Percentiles rank a stretch among this genome's conserved stretches.
Conservation (phyloP, 2,888 invertebrate species). For the Machimus rusticus region DNA sequence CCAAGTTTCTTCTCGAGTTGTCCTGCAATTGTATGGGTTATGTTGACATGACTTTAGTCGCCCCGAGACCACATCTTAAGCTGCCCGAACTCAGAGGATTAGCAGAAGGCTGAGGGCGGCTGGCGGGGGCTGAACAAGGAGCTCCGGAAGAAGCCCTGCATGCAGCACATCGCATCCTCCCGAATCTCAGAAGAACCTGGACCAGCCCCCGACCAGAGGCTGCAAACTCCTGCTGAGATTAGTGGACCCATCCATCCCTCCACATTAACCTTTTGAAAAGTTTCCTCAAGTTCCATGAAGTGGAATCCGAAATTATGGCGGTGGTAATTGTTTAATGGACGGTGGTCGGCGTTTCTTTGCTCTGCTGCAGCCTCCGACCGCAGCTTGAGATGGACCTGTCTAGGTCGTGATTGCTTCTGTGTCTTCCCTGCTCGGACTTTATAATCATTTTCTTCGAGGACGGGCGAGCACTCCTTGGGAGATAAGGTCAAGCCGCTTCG, state of each 20-base stretch:
- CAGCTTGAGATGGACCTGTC: not conserved
- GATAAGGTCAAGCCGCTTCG: not conserved
- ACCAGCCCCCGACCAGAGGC: not conserved
- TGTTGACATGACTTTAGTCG: slow-evolving; percentile 24
- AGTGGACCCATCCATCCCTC: slow-evolving; percentile 29
- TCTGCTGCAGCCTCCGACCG: not conserved
- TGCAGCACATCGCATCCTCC: not conserved
- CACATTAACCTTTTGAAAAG: slow-evolving; percentile 42
- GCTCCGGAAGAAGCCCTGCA: not conserved
- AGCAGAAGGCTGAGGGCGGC: not conserved
- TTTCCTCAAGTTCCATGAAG: slow-evolving; percentile 44
- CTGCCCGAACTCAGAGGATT: slow-evolving; percentile 31
- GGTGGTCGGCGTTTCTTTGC: not conserved
- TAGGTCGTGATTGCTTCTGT: not conserved
- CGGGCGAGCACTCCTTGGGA: not conserved
- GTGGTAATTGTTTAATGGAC: slow-evolving; percentile 48
- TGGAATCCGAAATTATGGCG: slow-evolving; percentile 47
- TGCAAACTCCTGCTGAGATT: slow-evolving; percentile 1
- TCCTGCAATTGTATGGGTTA: slow-evolving; percentile 11
- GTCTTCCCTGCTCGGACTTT: not conserved
- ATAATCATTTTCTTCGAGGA: not conserved
- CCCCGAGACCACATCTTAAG: slow-evolving; percentile 18
- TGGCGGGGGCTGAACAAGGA: not conserved
- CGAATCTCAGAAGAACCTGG: not conserved
- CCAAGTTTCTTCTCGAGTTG: slow-evolving; percentile 26